phyloP scores from a whole-genome alignment of 2,797 vertebrate genomes.

The Lithobates pipiens region DNA sequence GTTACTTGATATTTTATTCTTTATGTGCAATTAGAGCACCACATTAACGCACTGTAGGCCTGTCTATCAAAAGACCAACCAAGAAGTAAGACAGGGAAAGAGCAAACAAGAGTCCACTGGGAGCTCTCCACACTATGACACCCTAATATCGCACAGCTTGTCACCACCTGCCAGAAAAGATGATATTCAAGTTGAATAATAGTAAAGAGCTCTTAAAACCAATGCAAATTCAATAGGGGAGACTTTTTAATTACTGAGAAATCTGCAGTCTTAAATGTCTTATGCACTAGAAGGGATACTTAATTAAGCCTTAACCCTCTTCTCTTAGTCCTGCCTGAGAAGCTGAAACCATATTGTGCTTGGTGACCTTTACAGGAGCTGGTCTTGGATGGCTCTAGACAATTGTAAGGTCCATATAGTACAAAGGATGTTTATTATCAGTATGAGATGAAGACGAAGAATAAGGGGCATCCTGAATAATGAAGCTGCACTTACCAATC shows the following conservation, averaged over 20 bases:
- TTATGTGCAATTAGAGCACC: not conserved
- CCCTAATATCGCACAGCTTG: constrained; percentile 57
- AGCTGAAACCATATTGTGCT: constrained; percentile 69
- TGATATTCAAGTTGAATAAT: constrained; percentile 31
- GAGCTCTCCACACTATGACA: constrained; percentile 4
- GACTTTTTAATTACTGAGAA: constrained; percentile 57
- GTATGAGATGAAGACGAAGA: constrained; percentile 42
- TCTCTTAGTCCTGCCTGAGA: constrained; percentile 71
- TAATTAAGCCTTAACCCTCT: constrained; percentile 78
- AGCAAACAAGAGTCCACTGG: constrained; percentile 42
- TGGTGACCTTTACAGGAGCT: constrained; percentile 73
- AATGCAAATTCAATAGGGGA: constrained; percentile 52
- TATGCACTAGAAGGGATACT: constrained; percentile 71
- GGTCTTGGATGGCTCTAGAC: constrained; percentile 48
- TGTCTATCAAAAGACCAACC: constrained; percentile 14
- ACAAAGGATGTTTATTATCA: constrained; percentile 52
- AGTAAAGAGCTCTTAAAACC: constrained; percentile 45
- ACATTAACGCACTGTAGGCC: not conserved
- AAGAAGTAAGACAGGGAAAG: constrained; percentile 34
- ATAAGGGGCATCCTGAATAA: constrained; percentile 46
- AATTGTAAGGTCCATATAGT: constrained; percentile 55
- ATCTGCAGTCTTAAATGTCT: constrained; percentile 69
- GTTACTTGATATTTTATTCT: constrained; percentile 3
- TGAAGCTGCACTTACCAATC: constrained; percentile 40
- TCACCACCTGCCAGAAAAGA: constrained; percentile 57